Evolutionary conservation across 53 echinoderm and acorn worm genomes (phyloP).

Genomic region (Crossaster papposus): DNA sequence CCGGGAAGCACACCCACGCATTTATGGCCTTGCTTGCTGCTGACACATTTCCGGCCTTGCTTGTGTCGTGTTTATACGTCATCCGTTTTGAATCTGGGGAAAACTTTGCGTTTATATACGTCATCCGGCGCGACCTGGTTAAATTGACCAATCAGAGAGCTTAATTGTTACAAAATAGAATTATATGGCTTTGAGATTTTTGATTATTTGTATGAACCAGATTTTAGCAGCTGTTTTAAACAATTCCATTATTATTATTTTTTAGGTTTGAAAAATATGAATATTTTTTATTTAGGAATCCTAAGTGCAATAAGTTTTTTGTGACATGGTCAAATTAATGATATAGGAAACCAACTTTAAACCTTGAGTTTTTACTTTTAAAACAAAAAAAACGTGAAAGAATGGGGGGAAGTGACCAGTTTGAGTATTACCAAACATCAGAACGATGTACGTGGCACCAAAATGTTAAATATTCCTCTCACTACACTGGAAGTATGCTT

Average conservation of each 20-base stretch:
- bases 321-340: background rate
- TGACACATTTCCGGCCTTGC: no score
- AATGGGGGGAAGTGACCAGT: no score
- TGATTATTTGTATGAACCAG: background rate
- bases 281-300: background rate
- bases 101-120: no score
- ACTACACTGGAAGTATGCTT: no score
- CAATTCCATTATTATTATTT: background rate
- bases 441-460: no score
- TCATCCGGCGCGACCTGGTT: no score
- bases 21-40: no score
- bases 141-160: conserved; percentile 29
- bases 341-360: background rate
- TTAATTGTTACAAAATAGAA: background rate
- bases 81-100: no score
- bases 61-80: no score
- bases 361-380: background rate
- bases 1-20: no score
- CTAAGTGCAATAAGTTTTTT: conserved; percentile 7
- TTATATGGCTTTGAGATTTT: background rate
- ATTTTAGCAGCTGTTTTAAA: background rate
- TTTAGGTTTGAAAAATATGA: background rate
- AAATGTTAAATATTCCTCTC: no score
- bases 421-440: no score
- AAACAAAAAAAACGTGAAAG: background rate